Evolutionary conservation across 2,113 vertebrate genomes (phyloP).

Genomic region (Eidolon helvum): DNA sequence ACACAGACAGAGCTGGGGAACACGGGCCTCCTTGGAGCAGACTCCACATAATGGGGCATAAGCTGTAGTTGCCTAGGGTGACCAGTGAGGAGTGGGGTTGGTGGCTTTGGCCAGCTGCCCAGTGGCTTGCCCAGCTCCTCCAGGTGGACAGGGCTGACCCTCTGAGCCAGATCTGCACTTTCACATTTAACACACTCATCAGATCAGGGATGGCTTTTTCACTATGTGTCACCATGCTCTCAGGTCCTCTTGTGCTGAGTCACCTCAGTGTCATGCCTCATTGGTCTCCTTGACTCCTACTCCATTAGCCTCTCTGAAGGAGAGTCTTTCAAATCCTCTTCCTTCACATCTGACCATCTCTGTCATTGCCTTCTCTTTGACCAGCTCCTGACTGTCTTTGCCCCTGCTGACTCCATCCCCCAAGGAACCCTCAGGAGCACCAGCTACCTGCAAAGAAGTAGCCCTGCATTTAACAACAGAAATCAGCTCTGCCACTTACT

Average conservation of each 20-base stretch:
- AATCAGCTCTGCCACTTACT: not conserved
- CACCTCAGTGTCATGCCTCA: not conserved
- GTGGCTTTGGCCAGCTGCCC: not conserved
- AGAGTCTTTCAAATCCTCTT: not conserved
- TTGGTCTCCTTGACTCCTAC: not conserved
- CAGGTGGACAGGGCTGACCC: not conserved
- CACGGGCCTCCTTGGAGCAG: not conserved
- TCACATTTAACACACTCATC: not conserved
- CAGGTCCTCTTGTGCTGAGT: not conserved
- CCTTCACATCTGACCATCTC: not conserved
- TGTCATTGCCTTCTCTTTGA: not conserved
- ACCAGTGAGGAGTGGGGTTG: not conserved
- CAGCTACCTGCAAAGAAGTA: not conserved
- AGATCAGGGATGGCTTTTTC: not conserved
- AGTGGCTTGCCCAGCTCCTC: not conserved
- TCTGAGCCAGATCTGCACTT: not conserved
- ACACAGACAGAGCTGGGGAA: not conserved
- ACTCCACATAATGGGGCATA: accelerated
- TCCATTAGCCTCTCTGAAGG: not conserved
- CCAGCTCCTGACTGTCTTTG: not conserved
- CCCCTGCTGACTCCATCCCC: not conserved
- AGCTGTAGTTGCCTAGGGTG: not conserved
- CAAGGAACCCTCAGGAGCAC: not conserved
- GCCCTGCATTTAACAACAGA: not conserved
- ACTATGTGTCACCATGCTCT: not conserved